Evolutionary conservation across 2,113 vertebrate species (phyloP).

Genomic region (Chiloscyllium plagiosum): DNA sequence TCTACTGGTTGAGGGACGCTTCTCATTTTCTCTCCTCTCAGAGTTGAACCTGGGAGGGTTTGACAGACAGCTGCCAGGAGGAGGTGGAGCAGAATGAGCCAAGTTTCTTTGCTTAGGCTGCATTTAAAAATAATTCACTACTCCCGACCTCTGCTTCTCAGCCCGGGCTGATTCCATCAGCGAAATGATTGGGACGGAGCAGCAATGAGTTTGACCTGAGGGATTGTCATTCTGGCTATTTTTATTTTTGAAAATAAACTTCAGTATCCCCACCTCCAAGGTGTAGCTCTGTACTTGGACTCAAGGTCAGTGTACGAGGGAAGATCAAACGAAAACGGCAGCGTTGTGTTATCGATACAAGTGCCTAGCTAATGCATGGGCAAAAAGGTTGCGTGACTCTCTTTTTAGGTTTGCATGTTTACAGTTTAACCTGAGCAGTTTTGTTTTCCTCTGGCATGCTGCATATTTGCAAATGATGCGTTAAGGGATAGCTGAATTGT

Average conservation of each 20-base stretch:
- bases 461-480: not conserved
- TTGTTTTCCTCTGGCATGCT: not conserved
- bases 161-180: not conserved
- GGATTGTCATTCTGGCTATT: not conserved
- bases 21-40: not conserved
- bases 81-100: not conserved
- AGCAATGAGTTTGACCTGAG: not conserved
- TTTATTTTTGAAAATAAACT: too few relatives aligned
- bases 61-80: not conserved
- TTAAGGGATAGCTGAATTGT: not conserved
- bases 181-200: not conserved
- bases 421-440: not conserved
- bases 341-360: not conserved
- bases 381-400: not conserved
- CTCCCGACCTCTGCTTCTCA: not conserved
- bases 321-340: not conserved
- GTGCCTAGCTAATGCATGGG: not conserved
- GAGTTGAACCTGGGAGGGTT: not conserved
- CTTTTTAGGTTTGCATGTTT: not conserved
- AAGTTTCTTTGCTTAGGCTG: not conserved
- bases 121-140: not conserved
- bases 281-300: not conserved
- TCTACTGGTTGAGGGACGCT: not conserved
- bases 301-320: not conserved
- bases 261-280: not conserved